Evolutionary conservation across 2,888 invertebrate genomes (phyloP).

Genomic region (Limulus polyphemus): DNA sequence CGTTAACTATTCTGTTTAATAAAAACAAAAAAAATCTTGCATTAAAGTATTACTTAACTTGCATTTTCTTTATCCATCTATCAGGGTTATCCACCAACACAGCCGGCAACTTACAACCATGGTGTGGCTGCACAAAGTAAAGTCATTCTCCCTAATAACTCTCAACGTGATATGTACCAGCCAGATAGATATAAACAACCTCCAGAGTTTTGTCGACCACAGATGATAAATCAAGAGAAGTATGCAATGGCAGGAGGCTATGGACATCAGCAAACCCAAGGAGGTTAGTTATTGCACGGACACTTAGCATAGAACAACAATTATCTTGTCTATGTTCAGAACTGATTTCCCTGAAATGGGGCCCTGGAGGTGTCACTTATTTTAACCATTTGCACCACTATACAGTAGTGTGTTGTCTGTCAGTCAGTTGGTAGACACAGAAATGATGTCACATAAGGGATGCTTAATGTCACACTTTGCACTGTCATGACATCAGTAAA

Average conservation of each 20-base stretch:
- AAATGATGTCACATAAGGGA: too few relatives aligned
- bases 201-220: conserved; percentile 28
- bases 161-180: conserved; percentile 13
- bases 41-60: conserved; percentile 3
- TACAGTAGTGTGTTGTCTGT: too few relatives aligned
- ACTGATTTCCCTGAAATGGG: too few relatives aligned
- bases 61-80: neutral
- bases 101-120: conserved; percentile 16
- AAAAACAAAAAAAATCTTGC: neutral
- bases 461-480: too few relatives aligned
- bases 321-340: too few relatives aligned
- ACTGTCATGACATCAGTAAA: too few relatives aligned
- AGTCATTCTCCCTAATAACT: conserved; percentile 18
- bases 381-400: too few relatives aligned
- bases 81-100: conserved; percentile 17
- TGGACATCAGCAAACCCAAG: conserved; percentile 13
- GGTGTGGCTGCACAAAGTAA: conserved; percentile 18
- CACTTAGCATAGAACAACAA: too few relatives aligned
- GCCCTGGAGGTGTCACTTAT: too few relatives aligned
- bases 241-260: conserved; percentile 20
- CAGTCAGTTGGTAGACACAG: too few relatives aligned
- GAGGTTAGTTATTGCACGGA: conserved; percentile 6
- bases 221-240: conserved; percentile 20
- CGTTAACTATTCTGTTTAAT: too few relatives aligned
- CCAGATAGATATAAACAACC: conserved; percentile 27